Base-by-base conservation (phyloP, 2,113 vertebrate genomes). In the Zosterops hypoxanthus region DNA sequence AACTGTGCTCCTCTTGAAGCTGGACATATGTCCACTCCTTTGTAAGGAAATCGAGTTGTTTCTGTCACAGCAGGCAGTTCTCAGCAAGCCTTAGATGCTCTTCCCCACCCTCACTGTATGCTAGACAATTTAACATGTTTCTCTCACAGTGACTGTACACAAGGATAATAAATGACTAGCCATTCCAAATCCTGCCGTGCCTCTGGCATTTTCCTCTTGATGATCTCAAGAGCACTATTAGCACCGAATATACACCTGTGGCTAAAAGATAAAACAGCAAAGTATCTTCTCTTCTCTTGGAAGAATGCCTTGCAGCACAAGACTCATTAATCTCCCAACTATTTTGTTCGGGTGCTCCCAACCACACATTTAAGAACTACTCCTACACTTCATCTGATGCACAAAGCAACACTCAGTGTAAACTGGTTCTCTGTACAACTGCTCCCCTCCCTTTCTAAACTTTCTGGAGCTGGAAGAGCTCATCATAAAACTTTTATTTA, bases 201-300 rank as follows among this genome's bases (percentile, higher is more conserved):
- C 90, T 90, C 90, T 90, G 84, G 93, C 87, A 89, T 95, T 96
- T 94, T 78, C 85, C 82, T 77, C 82, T 80, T 80, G 82, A 95
- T 96, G 86, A 96, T 95, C 90, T 96, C 95, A 78, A 90, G 93
- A 93, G 93, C 92, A 83, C 75, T 97, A 90, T 94, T 95, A 97
- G 91, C 92, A 88, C 93, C 94, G 95, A 95, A 94, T 90, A 95
- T 81, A 92, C 92, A 95, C 92, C 94, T 96, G 93, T 95, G 95
- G 90, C 92, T 93, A 83, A 70, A 79, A 97, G 94, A 96, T 91
- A 97, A 96, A 96, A 81, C 8, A 93, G 79, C 41, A 56, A 89
- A 91, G 68, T 61, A 85, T 55, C 59, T 73, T 92, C 70, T 92
- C 70, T 80, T 86, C 75, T 77, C 71, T 81, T 95, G 94, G 90